phyloP scores from a whole-genome alignment of 2,888 invertebrate species.

The Argyresthia goedartella region DNA sequence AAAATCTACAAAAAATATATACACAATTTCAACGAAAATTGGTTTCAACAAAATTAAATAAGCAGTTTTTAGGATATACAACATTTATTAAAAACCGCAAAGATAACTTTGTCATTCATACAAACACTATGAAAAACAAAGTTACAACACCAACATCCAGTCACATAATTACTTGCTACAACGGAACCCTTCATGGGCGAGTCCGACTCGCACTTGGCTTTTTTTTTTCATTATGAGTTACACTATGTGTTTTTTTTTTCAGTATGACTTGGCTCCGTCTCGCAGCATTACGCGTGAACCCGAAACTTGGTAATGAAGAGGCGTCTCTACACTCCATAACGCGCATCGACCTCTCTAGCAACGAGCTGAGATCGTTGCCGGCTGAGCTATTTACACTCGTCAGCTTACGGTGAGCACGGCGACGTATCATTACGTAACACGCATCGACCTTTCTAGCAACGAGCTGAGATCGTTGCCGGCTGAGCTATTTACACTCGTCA shows the following conservation, averaged over 20 bases:
- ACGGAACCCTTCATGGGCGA: too few relatives aligned
- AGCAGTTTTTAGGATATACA: too few relatives aligned
- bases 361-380: slow-evolving; percentile 85
- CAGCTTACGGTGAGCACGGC: slow-evolving; percentile 73
- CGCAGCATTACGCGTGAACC: slow-evolving; percentile 88
- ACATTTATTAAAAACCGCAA: too few relatives aligned
- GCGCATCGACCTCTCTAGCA: slow-evolving; percentile 92
- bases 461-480: slow-evolving; percentile 12
- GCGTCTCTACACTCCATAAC: slow-evolving; percentile 92
- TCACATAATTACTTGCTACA: too few relatives aligned
- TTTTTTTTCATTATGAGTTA: too few relatives aligned
- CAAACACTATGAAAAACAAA: too few relatives aligned
- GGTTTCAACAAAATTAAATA: too few relatives aligned
- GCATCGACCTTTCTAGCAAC: background rate
- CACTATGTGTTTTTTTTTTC: slow-evolving; percentile 10
- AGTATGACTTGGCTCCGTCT: slow-evolving; percentile 85
- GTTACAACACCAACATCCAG: too few relatives aligned
- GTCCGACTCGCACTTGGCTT: too few relatives aligned
- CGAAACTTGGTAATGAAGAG: slow-evolving; percentile 78
- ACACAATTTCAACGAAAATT: too few relatives aligned
- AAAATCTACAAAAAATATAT: too few relatives aligned
- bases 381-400: slow-evolving; percentile 85
- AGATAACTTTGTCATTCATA: too few relatives aligned
- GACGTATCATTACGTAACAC: background rate
- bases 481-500: background rate